Percentiles rank a stretch among this genome's conserved stretches.
Evolutionary conservation across 2,888 invertebrate species (phyloP).

Genomic region (Sipha maydis): DNA sequence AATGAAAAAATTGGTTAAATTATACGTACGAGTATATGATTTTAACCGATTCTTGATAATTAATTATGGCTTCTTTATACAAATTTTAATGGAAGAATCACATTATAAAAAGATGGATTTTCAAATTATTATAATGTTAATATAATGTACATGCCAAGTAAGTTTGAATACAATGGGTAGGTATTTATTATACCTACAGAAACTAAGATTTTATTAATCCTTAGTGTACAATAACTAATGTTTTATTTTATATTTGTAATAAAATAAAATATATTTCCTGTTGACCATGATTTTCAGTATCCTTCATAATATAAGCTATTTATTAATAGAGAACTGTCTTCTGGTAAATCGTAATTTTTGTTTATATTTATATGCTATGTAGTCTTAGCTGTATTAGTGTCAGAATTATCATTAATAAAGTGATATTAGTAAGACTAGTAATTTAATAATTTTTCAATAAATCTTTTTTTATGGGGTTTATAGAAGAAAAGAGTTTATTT

Average conservation of each 20-base stretch:
- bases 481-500: no score
- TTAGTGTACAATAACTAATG: slow-evolving; percentile 17
- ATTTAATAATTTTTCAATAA: not conserved
- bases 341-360: slow-evolving; percentile 29
- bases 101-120: not conserved
- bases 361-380: not conserved
- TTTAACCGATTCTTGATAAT: no score
- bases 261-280: slow-evolving; percentile 56
- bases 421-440: not conserved
- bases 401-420: not conserved
- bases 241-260: slow-evolving; percentile 45
- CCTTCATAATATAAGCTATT: not conserved
- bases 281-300: slow-evolving; percentile 50
- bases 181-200: not conserved
- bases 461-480: not conserved
- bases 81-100: not conserved
- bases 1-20: no score
- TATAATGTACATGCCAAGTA: not conserved
- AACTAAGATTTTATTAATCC: slow-evolving; percentile 1
- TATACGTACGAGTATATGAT: no score
- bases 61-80: not conserved
- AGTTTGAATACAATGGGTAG: not conserved
- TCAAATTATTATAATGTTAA: not conserved
- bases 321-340: slow-evolving; percentile 3
- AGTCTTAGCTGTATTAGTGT: not conserved